Percentiles rank a stretch among this genome's conserved stretches.
phyloP scores from a whole-genome alignment of 2,113 vertebrate species.

The Hirundichthys speculiger region DNA sequence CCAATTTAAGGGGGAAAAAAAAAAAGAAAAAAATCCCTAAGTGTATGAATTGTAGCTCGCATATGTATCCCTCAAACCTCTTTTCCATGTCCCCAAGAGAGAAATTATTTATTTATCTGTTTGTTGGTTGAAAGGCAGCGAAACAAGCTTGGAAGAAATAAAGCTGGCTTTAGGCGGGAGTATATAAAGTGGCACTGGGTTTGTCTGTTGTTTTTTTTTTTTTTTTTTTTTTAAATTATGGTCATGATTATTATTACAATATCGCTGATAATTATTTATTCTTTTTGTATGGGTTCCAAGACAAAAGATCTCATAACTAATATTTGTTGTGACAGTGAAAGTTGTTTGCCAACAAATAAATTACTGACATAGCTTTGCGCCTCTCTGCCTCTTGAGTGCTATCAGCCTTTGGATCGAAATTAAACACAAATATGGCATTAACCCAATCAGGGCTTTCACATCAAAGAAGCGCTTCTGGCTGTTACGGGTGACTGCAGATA shows the following conservation, averaged over 20 bases:
- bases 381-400: slow-evolving; percentile 58
- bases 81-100: slow-evolving; percentile 65
- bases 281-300: slow-evolving; percentile 98
- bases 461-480: slow-evolving; percentile 22
- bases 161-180: slow-evolving; percentile 58
- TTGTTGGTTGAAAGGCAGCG: slow-evolving; percentile 70
- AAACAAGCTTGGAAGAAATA: slow-evolving; percentile 82
- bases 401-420: slow-evolving; percentile 25
- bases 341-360: slow-evolving; percentile 99
- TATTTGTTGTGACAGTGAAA: slow-evolving; percentile 99
- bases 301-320: slow-evolving; percentile 99
- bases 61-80: slow-evolving; percentile 66
- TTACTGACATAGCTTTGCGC: slow-evolving; percentile 86
- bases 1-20: slow-evolving; percentile 58
- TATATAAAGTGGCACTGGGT: slow-evolving; percentile 86
- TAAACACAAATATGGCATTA: slow-evolving; percentile 30
- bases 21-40: slow-evolving; percentile 30
- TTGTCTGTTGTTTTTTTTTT: slow-evolving; percentile 39
- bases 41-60: slow-evolving; percentile 77
- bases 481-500: slow-evolving; percentile 7
- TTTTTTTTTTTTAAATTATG: slow-evolving; percentile 74
- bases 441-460: slow-evolving; percentile 23
- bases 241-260: slow-evolving; percentile 81
- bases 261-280: slow-evolving; percentile 94
- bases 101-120: slow-evolving; percentile 90